A percentile compares a stretch with the other conserved stretches of the same genome.
These are phyloP conservation scores for Spongilla lacustris DNA, from an alignment of 37 sponge, comb jelly and placozoan species.

Conservation along the genomic window DNA sequence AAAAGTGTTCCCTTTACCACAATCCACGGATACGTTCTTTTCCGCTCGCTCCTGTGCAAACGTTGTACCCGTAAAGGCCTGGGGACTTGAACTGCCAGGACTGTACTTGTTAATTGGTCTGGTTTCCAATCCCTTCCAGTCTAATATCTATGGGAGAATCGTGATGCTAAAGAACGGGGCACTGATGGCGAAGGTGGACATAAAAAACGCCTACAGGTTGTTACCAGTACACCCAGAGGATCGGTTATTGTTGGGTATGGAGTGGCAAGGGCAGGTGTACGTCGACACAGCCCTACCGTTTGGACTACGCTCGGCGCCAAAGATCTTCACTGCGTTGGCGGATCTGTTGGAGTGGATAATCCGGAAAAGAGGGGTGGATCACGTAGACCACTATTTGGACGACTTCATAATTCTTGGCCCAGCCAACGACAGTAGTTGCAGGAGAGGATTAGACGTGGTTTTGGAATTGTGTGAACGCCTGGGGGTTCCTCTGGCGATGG, in stretches of 20 bases:
- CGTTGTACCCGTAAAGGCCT: too few relatives aligned
- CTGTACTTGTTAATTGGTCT: too few relatives aligned
- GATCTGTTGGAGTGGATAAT: slow-evolving; percentile 18
- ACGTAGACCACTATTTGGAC: slow-evolving; percentile 38
- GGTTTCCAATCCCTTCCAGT: too few relatives aligned
- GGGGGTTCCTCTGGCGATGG: slow-evolving; percentile 45
- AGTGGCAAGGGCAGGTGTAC: slow-evolving; percentile 16
- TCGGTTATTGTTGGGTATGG: slow-evolving; percentile 15
- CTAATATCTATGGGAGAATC: too few relatives aligned
- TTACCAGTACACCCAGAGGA: slow-evolving; percentile 39
- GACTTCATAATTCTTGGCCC: slow-evolving; percentile 30
- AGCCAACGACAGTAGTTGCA: background rate
- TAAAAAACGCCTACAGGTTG: slow-evolving; percentile 16
- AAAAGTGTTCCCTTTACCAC: too few relatives aligned
- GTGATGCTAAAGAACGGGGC: background rate
- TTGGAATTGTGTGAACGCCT: slow-evolving; percentile 13
- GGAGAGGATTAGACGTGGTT: background rate
- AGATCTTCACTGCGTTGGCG: slow-evolving; percentile 7
- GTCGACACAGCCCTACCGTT: slow-evolving; percentile 16
- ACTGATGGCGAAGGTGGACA: slow-evolving; percentile 22
- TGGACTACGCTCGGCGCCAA: slow-evolving; percentile 38
- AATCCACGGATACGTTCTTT: too few relatives aligned
- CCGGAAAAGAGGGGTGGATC: slow-evolving; percentile 14
- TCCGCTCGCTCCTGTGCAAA: too few relatives aligned
- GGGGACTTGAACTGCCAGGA: too few relatives aligned